Evolutionary conservation across 2,888 invertebrate genomes (phyloP).

Genomic region (Protophormia terraenovae): DNA sequence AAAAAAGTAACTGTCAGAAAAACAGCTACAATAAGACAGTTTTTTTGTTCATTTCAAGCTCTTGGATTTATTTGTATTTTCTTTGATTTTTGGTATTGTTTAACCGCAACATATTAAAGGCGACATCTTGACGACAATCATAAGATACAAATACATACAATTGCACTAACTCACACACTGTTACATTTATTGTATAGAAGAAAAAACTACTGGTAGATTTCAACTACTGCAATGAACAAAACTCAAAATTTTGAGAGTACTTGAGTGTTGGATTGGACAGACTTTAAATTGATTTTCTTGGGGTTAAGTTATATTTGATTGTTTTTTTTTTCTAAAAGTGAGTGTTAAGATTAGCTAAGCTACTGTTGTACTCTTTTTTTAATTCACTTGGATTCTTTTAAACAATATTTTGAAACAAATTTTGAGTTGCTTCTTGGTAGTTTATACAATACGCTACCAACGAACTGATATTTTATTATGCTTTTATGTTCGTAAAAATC

Average conservation of each 20-base stretch:
- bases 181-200: background rate
- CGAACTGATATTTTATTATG: too few relatives aligned
- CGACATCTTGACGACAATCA: conserved; percentile 72
- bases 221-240: background rate
- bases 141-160: conserved; percentile 24
- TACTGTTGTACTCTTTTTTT: background rate
- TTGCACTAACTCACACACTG: background rate
- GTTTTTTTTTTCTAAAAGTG: background rate
- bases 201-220: background rate
- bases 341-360: conserved; percentile 27
- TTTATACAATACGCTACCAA: background rate
- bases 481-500: too few relatives aligned
- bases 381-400: background rate
- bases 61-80: conserved; percentile 40
- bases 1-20: conserved; percentile 13
- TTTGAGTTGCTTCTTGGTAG: background rate
- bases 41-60: conserved; percentile 16
- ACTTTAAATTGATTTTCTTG: background rate
- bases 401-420: background rate
- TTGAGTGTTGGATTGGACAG: background rate
- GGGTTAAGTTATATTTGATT: conserved; percentile 1
- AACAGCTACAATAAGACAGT: conserved; percentile 1
- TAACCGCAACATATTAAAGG: conserved; percentile 61
- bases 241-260: background rate
- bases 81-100: conserved; percentile 50